phyloP scores from a whole-genome alignment of 1,140 invertebrate genomes.

The Paralvinella palmiformis region DNA sequence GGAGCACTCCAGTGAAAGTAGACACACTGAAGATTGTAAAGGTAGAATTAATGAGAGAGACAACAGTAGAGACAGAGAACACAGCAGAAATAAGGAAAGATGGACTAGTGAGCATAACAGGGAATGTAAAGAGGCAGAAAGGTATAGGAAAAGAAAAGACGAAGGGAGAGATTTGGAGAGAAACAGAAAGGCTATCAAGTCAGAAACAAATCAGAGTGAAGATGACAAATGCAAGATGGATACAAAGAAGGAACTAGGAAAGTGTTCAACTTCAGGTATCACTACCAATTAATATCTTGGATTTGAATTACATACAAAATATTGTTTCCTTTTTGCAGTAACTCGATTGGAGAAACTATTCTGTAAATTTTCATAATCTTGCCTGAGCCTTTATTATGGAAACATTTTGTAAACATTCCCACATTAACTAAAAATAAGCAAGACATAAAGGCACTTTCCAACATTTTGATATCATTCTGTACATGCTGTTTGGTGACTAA shows the following conservation, averaged over 20 bases:
- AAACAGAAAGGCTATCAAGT: slow-evolving; percentile 6
- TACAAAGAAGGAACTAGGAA: background rate
- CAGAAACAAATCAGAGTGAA: background rate
- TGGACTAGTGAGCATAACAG: background rate
- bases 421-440: too few species aligned
- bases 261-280: too few species aligned
- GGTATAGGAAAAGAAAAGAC: slow-evolving; percentile 1
- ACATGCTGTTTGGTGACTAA: too few species aligned
- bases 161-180: slow-evolving; percentile 3
- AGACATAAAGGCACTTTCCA: too few species aligned
- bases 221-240: background rate
- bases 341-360: too few species aligned
- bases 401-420: too few species aligned
- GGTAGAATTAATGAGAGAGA: slow-evolving; percentile 12
- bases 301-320: too few species aligned
- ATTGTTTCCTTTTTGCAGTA: too few species aligned
- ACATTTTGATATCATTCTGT: too few species aligned
- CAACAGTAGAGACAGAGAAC: slow-evolving; percentile 47
- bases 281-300: too few species aligned
- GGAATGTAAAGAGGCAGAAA: slow-evolving; percentile 20
- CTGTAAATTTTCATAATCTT: too few species aligned
- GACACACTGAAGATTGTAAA: background rate
- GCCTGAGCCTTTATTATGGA: too few species aligned
- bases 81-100: background rate
- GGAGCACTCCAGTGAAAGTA: background rate